phyloP scores from a whole-genome alignment of 64 coral and sea anemone species.

The Montipora cactus region DNA sequence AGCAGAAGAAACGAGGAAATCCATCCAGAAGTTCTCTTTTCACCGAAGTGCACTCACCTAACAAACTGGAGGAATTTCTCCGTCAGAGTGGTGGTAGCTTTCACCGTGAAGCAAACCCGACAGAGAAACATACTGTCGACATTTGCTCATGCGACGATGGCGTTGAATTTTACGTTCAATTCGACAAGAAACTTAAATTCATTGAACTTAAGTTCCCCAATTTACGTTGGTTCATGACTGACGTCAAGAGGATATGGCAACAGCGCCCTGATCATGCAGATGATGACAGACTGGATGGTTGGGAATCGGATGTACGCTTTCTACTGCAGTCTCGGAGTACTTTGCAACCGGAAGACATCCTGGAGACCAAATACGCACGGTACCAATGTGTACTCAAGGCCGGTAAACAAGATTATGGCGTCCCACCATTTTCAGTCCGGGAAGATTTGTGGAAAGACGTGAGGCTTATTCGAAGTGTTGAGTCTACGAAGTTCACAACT shows the following conservation, averaged over 20 bases:
- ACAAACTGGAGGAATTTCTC: constrained; percentile 65
- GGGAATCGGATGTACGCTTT: constrained; percentile 83
- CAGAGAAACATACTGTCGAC: constrained; percentile 7
- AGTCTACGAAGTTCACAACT: constrained; percentile 40
- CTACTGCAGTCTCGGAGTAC: constrained; percentile 73
- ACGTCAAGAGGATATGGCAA: constrained; percentile 83
- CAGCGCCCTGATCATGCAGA: background rate
- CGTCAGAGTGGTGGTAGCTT: background rate
- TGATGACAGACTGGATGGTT: constrained; percentile 50
- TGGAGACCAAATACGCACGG: constrained; percentile 65
- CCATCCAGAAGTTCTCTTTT: constrained; percentile 88
- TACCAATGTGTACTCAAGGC: constrained; percentile 56
- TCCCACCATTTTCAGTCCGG: constrained; percentile 44
- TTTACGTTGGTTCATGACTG: constrained; percentile 84
- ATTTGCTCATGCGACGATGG: constrained; percentile 1
- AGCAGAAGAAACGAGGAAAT: constrained; percentile 63
- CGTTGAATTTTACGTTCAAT: constrained; percentile 69
- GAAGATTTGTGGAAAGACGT: constrained; percentile 88
- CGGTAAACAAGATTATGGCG: background rate
- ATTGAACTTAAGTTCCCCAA: constrained; percentile 74
- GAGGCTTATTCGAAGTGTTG: constrained; percentile 63
- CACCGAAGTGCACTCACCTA: constrained; percentile 66
- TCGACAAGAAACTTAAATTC: constrained; percentile 67
- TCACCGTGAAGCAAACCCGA: background rate
- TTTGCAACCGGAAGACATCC: constrained; percentile 62